These are phyloP conservation scores for Silurus aristotelis DNA, from an alignment of 2,797 vertebrate genomes.

Conservation along the genomic window DNA sequence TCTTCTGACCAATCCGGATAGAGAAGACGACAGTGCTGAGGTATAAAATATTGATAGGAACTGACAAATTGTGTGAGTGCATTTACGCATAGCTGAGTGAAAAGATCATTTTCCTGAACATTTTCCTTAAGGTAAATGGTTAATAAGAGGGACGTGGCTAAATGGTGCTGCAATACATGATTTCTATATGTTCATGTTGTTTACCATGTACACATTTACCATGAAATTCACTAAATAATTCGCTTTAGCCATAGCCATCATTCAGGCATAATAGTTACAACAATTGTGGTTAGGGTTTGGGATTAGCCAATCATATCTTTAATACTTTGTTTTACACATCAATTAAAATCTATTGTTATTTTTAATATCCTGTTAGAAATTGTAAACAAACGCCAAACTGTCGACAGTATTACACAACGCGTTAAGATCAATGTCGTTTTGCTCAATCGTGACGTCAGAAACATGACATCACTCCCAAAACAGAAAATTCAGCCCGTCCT, in stretches of 20 bases:
- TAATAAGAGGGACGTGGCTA: background rate
- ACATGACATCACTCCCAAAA: constrained; percentile 9
- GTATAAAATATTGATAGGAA: background rate
- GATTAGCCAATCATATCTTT: too few species aligned
- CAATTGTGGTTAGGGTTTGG: too few species aligned
- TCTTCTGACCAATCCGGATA: background rate
- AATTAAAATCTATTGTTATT: background rate
- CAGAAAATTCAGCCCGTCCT: constrained; percentile 7
- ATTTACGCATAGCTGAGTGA: background rate
- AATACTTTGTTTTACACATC: background rate
- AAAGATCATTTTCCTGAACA: background rate
- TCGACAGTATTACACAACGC: background rate
- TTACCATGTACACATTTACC: background rate
- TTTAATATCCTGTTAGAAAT: background rate
- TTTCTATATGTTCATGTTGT: background rate
- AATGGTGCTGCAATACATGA: background rate
- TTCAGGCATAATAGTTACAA: background rate
- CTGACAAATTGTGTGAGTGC: background rate
- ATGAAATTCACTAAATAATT: background rate
- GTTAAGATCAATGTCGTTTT: background rate
- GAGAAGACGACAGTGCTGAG: background rate
- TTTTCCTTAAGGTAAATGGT: background rate
- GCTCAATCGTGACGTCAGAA: background rate
- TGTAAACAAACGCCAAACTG: background rate
- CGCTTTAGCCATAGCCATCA: background rate